phyloP scores from a whole-genome alignment of 2,113 vertebrate genomes.

The Archocentrus centrarchus region DNA sequence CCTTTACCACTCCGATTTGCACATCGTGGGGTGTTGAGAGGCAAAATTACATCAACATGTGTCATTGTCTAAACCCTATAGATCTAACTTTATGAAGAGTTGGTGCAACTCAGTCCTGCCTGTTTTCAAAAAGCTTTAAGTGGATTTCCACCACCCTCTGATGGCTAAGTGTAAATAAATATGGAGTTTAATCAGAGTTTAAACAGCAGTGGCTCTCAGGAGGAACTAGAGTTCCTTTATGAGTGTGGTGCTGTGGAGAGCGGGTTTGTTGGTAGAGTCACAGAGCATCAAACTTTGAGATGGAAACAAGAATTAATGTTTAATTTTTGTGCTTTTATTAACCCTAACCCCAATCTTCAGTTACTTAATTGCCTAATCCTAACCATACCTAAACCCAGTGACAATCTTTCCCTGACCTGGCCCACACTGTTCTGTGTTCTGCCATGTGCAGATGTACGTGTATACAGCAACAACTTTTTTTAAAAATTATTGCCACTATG shows the following conservation, averaged over 20 bases:
- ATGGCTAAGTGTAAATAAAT: neutral
- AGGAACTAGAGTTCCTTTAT: neutral
- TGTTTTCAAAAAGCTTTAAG: conserved; percentile 1
- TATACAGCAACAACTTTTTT: neutral
- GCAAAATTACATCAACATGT: neutral
- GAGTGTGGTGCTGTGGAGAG: neutral
- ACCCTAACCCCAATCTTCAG: neutral
- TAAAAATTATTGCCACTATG: neutral
- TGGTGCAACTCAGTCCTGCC: neutral
- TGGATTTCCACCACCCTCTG: neutral
- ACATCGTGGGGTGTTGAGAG: neutral
- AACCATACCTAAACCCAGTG: neutral
- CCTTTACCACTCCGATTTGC: no score
- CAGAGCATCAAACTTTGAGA: neutral
- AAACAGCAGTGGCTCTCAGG: neutral
- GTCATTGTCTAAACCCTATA: neutral
- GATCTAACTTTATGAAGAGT: neutral
- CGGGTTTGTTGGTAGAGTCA: neutral
- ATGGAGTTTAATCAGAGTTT: neutral
- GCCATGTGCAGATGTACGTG: neutral
- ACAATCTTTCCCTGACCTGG: neutral
- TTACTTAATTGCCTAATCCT: conserved; percentile 1
- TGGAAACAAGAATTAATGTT: neutral
- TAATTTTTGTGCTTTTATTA: neutral
- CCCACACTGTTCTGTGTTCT: neutral